Evolutionary conservation across 2,888 invertebrate species (phyloP), one percentile per base, ranked within the genome.

Genomic region (Andrena flavipes): DNA sequence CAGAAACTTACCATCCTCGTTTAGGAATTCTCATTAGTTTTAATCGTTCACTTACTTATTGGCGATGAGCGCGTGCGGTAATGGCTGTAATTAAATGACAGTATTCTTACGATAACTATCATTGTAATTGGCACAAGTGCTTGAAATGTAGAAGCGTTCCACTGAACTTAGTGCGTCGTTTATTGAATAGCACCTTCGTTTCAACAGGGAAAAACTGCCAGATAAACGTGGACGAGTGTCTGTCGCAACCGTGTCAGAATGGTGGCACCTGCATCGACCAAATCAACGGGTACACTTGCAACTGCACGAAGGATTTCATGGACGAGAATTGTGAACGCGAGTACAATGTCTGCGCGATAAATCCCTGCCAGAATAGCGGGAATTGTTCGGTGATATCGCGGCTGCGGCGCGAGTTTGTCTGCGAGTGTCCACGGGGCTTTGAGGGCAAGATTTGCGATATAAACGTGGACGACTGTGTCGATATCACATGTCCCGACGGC

Each of bases 381-480:
- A 94, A 94, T 54, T 97, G 97, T 91, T 94, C 95, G 59, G 94
- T 95, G 82, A 87, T 87, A 76, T 90, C 89, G 4, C 89, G 92
- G 16, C 95, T 94, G 30, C 94, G 93, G 63, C 94, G 93, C 4
- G 95, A 95, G 56, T 96, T 94, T 89, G 93, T 94, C 26, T 97
- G 97, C 94, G 95, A 95, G 78, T 97, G 97, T 93, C 94, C 94
- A 20, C 92, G 94, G 63, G 97, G 97, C 48, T 97, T 95, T 94
- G 95, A 95, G 86, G 97, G 97, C 30, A 93, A 94, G 59, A 90
- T 93, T 23, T 97, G 97, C 94, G 96, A 97, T 88, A 93, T 94
- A 80, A 95, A 96, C 90, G 95, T 95, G 29, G 96, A 97, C 93
- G 97, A 97, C 89, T 97, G 97, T 92, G 81, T 93, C n/a, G 94